Conservation (phyloP, 2,797 vertebrate genomes). For the Sebastiscus tertius region DNA sequence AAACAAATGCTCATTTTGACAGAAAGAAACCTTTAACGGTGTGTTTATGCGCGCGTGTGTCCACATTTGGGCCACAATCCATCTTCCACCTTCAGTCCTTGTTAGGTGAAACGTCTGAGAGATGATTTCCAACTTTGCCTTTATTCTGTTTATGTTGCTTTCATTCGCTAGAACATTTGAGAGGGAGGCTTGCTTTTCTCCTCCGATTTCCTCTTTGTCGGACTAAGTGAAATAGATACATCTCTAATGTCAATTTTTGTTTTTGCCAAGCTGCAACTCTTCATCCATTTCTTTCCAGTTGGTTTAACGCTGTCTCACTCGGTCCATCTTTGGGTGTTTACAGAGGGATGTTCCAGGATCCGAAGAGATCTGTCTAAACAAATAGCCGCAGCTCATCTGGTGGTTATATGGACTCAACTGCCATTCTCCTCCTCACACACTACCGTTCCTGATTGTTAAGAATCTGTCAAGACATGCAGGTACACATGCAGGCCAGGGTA, state of each 20-base stretch:
- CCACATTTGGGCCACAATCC: slow-evolving; percentile 6
- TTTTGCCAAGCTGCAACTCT: slow-evolving; percentile 9
- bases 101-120: not conserved
- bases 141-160: slow-evolving; percentile 31
- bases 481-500: not conserved
- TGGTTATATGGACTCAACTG: slow-evolving; percentile 30
- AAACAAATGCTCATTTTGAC: slow-evolving; percentile 49
- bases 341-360: slow-evolving; percentile 37
- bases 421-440: not conserved
- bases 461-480: slow-evolving; percentile 15
- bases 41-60: not conserved
- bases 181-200: slow-evolving; percentile 30
- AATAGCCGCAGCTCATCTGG: slow-evolving; percentile 45
- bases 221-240: slow-evolving; percentile 47
- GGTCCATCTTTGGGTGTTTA: slow-evolving; percentile 27
- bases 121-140: slow-evolving; percentile 30
- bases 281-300: slow-evolving; percentile 43
- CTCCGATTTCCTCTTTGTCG: slow-evolving; percentile 15
- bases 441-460: slow-evolving; percentile 1
- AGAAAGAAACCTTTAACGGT: slow-evolving; percentile 34
- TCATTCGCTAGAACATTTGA: not conserved
- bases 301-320: slow-evolving; percentile 22
- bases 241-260: slow-evolving; percentile 14
- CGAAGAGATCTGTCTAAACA: slow-evolving; percentile 53
- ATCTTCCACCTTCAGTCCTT: slow-evolving; percentile 2